Evolutionary conservation across 2,113 vertebrate genomes (phyloP).

Genomic region (Daphoenositta chrysoptera): DNA sequence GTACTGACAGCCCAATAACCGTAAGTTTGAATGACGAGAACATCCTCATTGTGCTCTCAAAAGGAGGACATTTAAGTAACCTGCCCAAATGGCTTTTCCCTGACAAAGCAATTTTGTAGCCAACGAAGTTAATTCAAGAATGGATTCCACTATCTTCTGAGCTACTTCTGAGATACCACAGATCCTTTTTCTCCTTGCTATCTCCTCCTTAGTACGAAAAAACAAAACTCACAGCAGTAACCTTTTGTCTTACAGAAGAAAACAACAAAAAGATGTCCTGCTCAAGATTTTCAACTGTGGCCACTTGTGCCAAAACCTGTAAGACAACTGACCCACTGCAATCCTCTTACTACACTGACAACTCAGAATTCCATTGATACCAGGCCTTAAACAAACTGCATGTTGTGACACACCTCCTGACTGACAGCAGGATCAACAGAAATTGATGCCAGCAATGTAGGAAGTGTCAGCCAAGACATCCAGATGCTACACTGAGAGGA

Average conservation of each 20-base stretch:
- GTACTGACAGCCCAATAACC: not conserved
- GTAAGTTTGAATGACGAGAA: not conserved
- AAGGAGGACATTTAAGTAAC: slow-evolving; percentile 46
- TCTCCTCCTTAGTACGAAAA: not conserved
- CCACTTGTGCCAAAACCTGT: not conserved
- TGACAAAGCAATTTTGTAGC: slow-evolving; percentile 48
- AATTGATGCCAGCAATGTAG: not conserved
- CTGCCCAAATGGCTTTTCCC: slow-evolving; percentile 20
- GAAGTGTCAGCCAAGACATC: not conserved
- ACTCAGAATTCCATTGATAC: not conserved
- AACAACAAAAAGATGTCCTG: not conserved
- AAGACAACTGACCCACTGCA: not conserved
- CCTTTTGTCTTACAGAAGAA: not conserved
- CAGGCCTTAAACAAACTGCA: not conserved
- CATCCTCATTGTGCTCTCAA: not conserved
- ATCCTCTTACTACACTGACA: not conserved
- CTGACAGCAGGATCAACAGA: not conserved
- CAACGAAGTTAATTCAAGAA: slow-evolving; percentile 34
- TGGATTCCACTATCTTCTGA: slow-evolving; percentile 9
- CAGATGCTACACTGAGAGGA: not conserved
- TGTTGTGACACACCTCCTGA: not conserved
- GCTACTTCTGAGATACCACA: slow-evolving; percentile 6
- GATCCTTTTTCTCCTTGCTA: not conserved
- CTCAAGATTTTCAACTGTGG: not conserved
- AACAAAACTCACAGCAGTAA: not conserved